Conservation (phyloP, 1,140 invertebrate genomes). For the Muscidifurax raptorellus region DNA sequence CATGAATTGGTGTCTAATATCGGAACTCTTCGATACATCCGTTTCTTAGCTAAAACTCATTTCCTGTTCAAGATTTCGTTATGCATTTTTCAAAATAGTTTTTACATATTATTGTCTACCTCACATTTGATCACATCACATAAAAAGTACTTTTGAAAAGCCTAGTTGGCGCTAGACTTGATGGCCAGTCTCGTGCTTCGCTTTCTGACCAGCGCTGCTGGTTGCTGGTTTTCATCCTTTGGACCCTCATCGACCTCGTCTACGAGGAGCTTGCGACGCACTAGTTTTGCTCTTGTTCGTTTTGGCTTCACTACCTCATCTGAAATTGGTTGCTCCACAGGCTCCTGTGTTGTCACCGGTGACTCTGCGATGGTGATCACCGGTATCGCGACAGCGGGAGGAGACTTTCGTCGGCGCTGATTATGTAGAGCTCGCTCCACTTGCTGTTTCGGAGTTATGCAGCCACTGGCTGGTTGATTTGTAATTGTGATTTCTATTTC, state of each 20-base stretch:
- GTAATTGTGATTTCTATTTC: slow-evolving; percentile 46
- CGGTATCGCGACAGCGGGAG: not conserved
- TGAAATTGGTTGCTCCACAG: not conserved
- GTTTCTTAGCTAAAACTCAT: too few relatives aligned
- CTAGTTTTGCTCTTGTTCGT: slow-evolving; percentile 10
- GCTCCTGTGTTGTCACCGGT: not conserved
- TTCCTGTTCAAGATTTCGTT: too few relatives aligned
- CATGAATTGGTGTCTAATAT: too few relatives aligned
- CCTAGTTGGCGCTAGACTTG: not conserved
- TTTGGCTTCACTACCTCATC: not conserved
- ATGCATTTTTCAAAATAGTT: too few relatives aligned
- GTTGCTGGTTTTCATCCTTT: not conserved
- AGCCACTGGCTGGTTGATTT: slow-evolving; percentile 1
- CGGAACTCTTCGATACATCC: too few relatives aligned
- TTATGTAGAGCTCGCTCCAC: slow-evolving; percentile 16
- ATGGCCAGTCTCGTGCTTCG: slow-evolving; percentile 19
- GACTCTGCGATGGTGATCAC: slow-evolving; percentile 15
- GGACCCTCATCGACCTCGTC: slow-evolving; percentile 21
- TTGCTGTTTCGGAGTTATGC: slow-evolving; percentile 36
- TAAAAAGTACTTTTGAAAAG: too few relatives aligned
- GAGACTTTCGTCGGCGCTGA: slow-evolving; percentile 30
- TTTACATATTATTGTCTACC: too few relatives aligned
- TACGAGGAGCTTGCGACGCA: slow-evolving; percentile 37
- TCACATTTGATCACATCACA: too few relatives aligned
- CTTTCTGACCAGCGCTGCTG: not conserved